These are phyloP conservation scores for Brachymystax lenok DNA, from an alignment of 2,797 vertebrate genomes.

Conservation along the genomic window DNA sequence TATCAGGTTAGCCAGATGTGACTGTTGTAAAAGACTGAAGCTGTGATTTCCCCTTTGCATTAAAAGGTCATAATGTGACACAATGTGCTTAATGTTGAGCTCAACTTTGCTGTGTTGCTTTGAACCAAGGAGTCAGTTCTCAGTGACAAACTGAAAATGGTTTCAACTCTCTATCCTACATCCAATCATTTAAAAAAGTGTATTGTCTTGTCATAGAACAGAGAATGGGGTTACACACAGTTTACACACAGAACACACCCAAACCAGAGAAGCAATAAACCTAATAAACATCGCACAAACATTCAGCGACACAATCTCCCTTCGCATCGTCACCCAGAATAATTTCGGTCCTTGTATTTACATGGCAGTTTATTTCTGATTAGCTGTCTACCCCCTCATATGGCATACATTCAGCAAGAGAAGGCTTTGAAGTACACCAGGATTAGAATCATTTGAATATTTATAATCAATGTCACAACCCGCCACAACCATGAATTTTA, in stretches of 20 bases:
- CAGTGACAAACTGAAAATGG: conserved; percentile 18
- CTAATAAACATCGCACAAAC: conserved; percentile 57
- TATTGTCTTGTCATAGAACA: conserved; percentile 38
- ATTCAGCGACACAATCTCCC: conserved; percentile 61
- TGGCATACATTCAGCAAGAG: conserved; percentile 82
- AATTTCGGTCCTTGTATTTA: conserved; percentile 73
- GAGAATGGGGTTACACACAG: conserved; percentile 34
- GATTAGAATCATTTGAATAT: conserved; percentile 48
- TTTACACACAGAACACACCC: conserved; percentile 53
- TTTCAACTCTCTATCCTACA: background rate
- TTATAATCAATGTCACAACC: conserved; percentile 40
- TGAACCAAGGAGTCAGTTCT: conserved; percentile 47
- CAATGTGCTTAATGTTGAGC: conserved; percentile 60
- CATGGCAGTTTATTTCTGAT: conserved; percentile 82
- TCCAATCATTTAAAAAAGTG: conserved; percentile 24
- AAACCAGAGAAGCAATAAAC: conserved; percentile 61
- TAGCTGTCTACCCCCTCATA: conserved; percentile 72
- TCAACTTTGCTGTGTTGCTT: conserved; percentile 26
- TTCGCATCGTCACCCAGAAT: conserved; percentile 12
- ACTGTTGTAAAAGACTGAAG: conserved; percentile 48
- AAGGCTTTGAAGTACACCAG: conserved; percentile 60
- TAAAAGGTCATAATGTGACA: conserved; percentile 61
- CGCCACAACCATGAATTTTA: conserved; percentile 14
- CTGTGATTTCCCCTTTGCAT: conserved; percentile 51
- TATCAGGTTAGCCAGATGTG: conserved; percentile 46